Evolutionary conservation across 37 sponge, comb jelly and placozoan genomes (phyloP), one percentile per base, ranked within the genome.

Genomic region (Eunapius fragilis): DNA sequence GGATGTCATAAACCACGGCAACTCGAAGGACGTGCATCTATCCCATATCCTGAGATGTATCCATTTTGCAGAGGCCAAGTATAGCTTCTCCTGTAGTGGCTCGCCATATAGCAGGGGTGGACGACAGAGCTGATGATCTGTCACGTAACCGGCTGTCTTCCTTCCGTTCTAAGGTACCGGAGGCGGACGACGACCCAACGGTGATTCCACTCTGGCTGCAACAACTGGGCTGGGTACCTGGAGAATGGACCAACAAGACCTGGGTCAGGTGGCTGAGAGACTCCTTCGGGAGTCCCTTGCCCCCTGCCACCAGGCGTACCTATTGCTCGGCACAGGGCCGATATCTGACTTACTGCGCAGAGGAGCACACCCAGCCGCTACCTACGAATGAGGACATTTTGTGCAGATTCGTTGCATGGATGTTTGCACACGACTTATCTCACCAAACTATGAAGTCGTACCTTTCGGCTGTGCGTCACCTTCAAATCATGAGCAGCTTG

Each of bases 101-200:
- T 2, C 25, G 25, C n/a, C 69, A 88, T 31, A 31, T 88, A 19
- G 76, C 90, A 2, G 85, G 90, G 34, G 35, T n/a, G 22, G 22
- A 71, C 24, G 35, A 22, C 2, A 68, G 36, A 35, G 92, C 92
- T 26, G 88, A 92, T 85, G 85, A 85, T 1, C 67, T 92, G 23
- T 87, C 41, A 6, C 41, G 85, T 11, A 38, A 76, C 41, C 48
- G 80, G 2, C 76, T 77, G 26, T 6, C 74, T 2, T 10, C 24
- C 19, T 80, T 89, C 49, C 38, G 75, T 23, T 23, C 31, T 12
- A 25, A 68, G 41, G 41, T 34, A 14, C 84, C 89, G 25, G 6
- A 67, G 2, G 67, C 74, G 7, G 2, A 27, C 26, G 25, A 58
- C 31, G 6, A 48, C n/a, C 77, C 70, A 68, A 19, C 71, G 7